Base-by-base conservation (phyloP, 2,888 invertebrate species). In the Ligdia adustata region DNA sequence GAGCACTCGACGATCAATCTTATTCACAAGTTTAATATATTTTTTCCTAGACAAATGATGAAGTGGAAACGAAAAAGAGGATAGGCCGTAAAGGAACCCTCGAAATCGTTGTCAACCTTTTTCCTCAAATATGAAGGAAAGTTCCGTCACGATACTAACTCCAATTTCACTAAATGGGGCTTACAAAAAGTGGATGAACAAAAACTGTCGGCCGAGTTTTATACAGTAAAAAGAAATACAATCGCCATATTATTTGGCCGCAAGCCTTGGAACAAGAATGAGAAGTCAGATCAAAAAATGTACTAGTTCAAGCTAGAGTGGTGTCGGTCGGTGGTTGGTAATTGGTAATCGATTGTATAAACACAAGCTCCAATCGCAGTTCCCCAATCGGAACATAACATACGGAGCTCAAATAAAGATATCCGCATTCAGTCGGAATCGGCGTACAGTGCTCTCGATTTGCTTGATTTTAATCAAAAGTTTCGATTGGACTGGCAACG, bases 401-500 rank as follows among this genome's bases (percentile, higher is more conserved):
- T 70, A 72, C 69, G 66, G 58, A 73, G 75, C 65, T 83, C 83
- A 87, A 87, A 89, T 88, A 89, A 87, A 88, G 88, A 87, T 87
- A 83, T 82, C 75, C 72, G 66, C 71, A 74, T 81, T 75, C 75
- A 68, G 64, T 64, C 66, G 63, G 76, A 77, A 75, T 76, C 79
- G 69, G 66, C 62, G 79, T 68, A 70, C 69, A 65, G 66, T 61
- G 75, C 72, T 70, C 73, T 69, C 57, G 78, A 82, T 83, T 84
- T 84, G 85, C 83, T 84, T 89, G 89, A 87, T 89, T 89, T 89
- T 89, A 90, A 89, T 89, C 89, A 88, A 90, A 89, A 89, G 82
- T 89, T 89, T 83, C 83, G 79, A 89, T 88, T 88, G 86, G 75
- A 79, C 79, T 78, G 81, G 82, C 77, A 75, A 69, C 75, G 20